Evolutionary conservation across 2,888 invertebrate genomes (phyloP).

Genomic region (Lithophane socia): DNA sequence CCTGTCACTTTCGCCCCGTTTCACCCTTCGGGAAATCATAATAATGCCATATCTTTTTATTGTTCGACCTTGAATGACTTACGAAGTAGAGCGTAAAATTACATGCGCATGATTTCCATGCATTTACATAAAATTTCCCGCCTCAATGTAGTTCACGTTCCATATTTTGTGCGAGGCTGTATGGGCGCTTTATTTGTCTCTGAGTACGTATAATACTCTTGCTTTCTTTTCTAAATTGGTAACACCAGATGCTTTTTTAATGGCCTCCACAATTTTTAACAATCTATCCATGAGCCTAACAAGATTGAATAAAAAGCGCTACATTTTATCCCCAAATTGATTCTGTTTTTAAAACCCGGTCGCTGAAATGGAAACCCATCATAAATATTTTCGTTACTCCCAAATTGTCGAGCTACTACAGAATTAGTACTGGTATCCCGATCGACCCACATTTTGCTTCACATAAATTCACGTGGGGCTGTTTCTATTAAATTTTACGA

Average conservation of each 20-base stretch:
- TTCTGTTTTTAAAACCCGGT: constrained; percentile 53
- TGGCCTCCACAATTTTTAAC: constrained; percentile 23
- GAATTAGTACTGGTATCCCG: constrained; percentile 75
- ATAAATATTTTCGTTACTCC: constrained; percentile 69
- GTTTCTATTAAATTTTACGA: constrained; percentile 89
- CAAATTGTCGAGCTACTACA: constrained; percentile 71
- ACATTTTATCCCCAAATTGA: constrained; percentile 21
- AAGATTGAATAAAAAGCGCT: constrained; percentile 15
- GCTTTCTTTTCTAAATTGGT: constrained; percentile 30
- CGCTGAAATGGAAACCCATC: constrained; percentile 67
- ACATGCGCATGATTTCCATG: constrained; percentile 61
- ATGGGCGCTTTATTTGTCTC: constrained; percentile 6
- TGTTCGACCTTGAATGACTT: constrained; percentile 47
- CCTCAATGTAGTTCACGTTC: constrained; percentile 20
- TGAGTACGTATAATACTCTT: neutral
- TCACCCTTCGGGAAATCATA: constrained; percentile 46
- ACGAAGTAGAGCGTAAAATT: constrained; percentile 48
- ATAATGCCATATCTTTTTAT: constrained; percentile 45
- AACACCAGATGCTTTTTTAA: constrained; percentile 34
- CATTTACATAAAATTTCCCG: constrained; percentile 56
- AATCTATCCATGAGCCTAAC: constrained; percentile 25
- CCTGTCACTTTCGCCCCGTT: constrained; percentile 30
- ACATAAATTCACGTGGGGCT: constrained; percentile 83
- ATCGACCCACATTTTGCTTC: constrained; percentile 73
- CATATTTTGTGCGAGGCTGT: constrained; percentile 24